These are phyloP conservation scores for Chirona hameri DNA, from an alignment of 2,888 invertebrate species.

Conservation along the genomic window DNA sequence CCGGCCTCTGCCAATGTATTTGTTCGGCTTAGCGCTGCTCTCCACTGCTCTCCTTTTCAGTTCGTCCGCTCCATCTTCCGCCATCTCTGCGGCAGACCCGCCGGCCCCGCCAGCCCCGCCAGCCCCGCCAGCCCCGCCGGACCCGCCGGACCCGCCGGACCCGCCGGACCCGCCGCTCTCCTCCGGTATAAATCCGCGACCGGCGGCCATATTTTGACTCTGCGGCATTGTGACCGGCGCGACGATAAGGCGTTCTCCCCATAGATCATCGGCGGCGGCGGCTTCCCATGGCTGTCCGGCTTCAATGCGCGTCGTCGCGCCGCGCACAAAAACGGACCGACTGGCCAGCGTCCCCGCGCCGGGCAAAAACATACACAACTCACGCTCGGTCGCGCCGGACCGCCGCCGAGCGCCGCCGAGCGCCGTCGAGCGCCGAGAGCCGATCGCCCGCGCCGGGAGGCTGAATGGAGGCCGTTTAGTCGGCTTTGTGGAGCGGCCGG, in stretches of 20 bases:
- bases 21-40: background rate
- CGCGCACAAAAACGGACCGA: background rate
- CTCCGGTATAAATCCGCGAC: background rate
- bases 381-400: constrained; percentile 3
- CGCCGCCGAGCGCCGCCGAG: background rate
- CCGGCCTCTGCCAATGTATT: background rate
- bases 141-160: background rate
- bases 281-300: background rate
- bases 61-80: no score
- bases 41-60: background rate
- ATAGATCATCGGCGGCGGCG: constrained; percentile 5
- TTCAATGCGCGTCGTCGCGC: constrained; percentile 1
- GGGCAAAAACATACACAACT: constrained; percentile 28
- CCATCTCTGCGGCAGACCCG: no score
- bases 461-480: background rate
- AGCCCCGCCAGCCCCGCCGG: background rate
- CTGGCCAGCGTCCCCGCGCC: background rate
- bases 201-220: constrained; percentile 1
- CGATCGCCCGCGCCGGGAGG: background rate
- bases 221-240: background rate
- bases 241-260: constrained; percentile 2
- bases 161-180: background rate
- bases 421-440: background rate
- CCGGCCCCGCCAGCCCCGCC: no score
- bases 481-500: background rate